Base-by-base conservation (phyloP, 2,797 vertebrate genomes). In the Chaunax sp. region DNA sequence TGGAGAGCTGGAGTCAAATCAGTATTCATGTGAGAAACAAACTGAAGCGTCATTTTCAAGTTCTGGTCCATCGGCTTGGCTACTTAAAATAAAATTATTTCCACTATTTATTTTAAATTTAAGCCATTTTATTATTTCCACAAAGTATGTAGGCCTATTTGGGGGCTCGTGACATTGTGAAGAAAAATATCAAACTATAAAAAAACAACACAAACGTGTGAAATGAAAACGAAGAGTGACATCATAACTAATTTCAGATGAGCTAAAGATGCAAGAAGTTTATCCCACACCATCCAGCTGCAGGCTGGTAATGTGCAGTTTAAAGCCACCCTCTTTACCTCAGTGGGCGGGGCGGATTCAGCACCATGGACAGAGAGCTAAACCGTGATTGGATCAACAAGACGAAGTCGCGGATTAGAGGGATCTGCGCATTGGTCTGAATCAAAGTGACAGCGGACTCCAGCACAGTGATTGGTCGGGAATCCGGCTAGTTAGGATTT, bases 331-430 rank as follows among this genome's bases (percentile, higher is more conserved):
- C 3, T 28, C 37, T 60, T 38, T 23, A 35, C 68, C 19, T 41
- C 35, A 0, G 40, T 37, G 9, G 26, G 30, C 19, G 9, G 18
- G 19, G 4, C 41, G 5, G 11, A 22, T 84, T 91, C 91, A 91
- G 91, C 65, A 91, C 90, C 90, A 84, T 68, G 90, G 89, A 91
- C 87, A 90, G 90, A 71, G 89, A 80, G 71, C 71, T 28, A 6
- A 15, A 26, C 69, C 1, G 37, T 33, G 81, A 91, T 92, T 91
- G 90, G 89, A 13, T 79, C 55, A 75, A 44, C 15, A 51, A 47
- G 9, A 26, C 45, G 35, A 58, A 80, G 77, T 82, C 78, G 60
- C 40, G 87, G 86, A 89, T 90, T 90, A 89, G 23, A 67, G 71
- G 69, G 60, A 83, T 75, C 68, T 35, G 47, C 65, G 78, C 22